Base-by-base conservation (phyloP, 2,797 vertebrate species). In the Siniperca obscura region DNA sequence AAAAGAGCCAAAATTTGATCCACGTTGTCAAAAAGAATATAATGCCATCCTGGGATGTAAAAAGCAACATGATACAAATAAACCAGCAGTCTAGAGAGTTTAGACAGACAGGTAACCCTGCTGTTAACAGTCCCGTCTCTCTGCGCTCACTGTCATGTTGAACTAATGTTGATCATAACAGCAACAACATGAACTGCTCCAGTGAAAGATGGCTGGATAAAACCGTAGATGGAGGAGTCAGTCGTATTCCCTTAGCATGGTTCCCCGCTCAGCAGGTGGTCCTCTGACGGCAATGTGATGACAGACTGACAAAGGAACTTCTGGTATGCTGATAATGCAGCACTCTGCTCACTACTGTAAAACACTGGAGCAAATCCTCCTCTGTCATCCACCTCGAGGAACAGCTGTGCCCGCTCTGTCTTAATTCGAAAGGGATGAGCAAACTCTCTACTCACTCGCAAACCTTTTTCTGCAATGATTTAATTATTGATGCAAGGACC, bases 201-300 rank as follows among this genome's bases (percentile, higher is more conserved):
- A 1, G 42, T 70, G 83, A 82, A 44, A 70, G 85, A 76, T 0
- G 36, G 80, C 46, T 19, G 73, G 34, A 25, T 14, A 7, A 60
- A 76, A 5, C n/a, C 30, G 7, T 5, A 59, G 75, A 70, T 34
- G 75, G 76, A 36, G 25, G 48, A 56, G 44, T 60, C 10, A 4
- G 59, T 22, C 34, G 42, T 30, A 5, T 48, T 11, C 50, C 22
- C 46, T 52, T 52, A 2, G 87, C 90, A 44, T n/a, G 50, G 52
- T 55, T 70, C 55, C 73, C 48, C 50, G 14, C 55, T 52, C 60
- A 2, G 89, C 89, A 91, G 90, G 90, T 85, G 90, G 84, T 82
- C 82, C 68, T 22, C 21, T 38, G 73, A n/a, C 14, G 85, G 67
- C 70, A 56, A 64, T n/a, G 57, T 64, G 80, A 55, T 70, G 86